A percentile compares a stretch with the other conserved stretches of the same genome.
Evolutionary conservation across 2,113 vertebrate genomes (phyloP).

Genomic region (Sula dactylatra): DNA sequence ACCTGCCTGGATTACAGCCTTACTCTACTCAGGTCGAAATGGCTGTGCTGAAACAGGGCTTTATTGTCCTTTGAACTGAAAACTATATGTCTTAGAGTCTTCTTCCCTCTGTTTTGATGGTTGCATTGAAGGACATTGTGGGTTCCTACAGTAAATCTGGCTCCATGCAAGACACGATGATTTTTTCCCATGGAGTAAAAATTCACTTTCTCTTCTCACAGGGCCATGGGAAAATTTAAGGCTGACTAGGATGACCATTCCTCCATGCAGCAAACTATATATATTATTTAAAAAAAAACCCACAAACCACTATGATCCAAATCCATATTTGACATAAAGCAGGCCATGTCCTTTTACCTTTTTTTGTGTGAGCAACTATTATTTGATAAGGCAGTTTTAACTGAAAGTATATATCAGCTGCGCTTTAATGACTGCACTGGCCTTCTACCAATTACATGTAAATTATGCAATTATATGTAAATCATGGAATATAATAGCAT

Average conservation of each 20-base stretch:
- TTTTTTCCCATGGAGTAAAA: not conserved
- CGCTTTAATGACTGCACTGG: not conserved
- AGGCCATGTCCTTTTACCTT: not conserved
- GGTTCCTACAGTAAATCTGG: not conserved
- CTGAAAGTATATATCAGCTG: not conserved
- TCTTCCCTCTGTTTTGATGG: not conserved
- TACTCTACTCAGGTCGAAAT: conserved; percentile 19
- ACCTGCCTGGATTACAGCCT: conserved; percentile 48
- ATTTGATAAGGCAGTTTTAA: not conserved
- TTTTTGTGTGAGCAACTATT: not conserved
- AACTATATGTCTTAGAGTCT: not conserved
- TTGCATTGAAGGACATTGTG: not conserved
- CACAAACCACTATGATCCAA: not conserved
- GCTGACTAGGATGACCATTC: not conserved
- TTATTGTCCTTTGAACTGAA: conserved; percentile 17
- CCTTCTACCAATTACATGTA: conserved; percentile 9
- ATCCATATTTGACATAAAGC: not conserved
- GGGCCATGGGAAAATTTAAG: not conserved
- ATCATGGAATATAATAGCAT: not conserved
- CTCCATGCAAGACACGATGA: not conserved
- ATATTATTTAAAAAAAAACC: not conserved
- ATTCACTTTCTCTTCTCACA: not conserved
- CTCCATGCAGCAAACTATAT: not conserved
- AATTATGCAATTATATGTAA: not conserved
- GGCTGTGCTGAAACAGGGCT: conserved; percentile 15